phyloP scores from a whole-genome alignment of 2,797 vertebrate species.

The Sebastes kiyomatsui region DNA sequence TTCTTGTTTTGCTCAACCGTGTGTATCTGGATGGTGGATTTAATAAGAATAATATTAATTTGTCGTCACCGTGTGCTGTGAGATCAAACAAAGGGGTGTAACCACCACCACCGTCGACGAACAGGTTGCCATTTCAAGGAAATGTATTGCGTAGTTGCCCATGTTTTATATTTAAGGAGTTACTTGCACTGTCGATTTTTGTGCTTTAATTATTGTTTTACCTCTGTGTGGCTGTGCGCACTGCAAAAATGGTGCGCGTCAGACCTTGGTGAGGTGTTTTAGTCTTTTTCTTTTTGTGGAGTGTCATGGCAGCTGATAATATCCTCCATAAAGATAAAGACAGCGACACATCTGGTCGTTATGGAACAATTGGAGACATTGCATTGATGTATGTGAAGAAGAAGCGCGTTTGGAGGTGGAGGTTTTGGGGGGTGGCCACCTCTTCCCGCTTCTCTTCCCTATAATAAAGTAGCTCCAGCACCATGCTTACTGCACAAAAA shows the following conservation, averaged over 20 bases:
- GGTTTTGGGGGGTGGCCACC: background rate
- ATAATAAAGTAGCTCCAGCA: background rate
- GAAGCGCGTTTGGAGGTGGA: slow-evolving; percentile 34
- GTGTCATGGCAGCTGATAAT: slow-evolving; percentile 64
- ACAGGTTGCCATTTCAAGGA: slow-evolving; percentile 57
- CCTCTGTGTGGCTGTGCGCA: background rate
- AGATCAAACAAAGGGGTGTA: slow-evolving; percentile 79
- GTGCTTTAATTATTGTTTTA: background rate
- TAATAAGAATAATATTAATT: background rate
- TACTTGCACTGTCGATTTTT: background rate
- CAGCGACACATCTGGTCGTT: slow-evolving; percentile 40
- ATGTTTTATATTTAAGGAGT: fast-evolving
- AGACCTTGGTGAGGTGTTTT: slow-evolving; percentile 13
- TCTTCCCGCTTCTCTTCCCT: background rate
- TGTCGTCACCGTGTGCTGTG: background rate
- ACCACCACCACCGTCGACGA: slow-evolving; percentile 46
- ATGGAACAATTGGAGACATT: background rate
- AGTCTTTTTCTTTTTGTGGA: background rate
- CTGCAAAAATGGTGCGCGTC: slow-evolving; percentile 29
- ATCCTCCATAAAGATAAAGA: slow-evolving; percentile 5
- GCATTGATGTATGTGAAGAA: slow-evolving; percentile 4
- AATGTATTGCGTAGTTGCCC: background rate
- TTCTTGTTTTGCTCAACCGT: too few relatives aligned
- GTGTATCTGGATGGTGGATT: too few relatives aligned
- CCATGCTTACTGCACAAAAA: background rate